Conservation (phyloP, 2,797 vertebrate species). For the Myotis vivesi region DNA sequence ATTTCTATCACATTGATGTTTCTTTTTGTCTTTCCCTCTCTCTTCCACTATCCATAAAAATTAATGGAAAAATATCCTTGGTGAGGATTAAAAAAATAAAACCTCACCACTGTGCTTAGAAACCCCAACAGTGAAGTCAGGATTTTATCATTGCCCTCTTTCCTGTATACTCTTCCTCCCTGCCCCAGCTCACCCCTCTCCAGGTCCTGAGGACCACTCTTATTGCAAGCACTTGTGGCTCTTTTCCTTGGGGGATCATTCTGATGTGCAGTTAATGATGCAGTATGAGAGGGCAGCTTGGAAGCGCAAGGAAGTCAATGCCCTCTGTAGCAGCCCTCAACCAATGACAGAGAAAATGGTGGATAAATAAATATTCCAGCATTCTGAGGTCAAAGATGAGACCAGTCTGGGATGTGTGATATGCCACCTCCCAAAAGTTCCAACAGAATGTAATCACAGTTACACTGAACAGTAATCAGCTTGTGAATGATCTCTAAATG, state of each 20-base stretch:
- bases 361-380: neutral
- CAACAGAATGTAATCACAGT: too few relatives aligned
- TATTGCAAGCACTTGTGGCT: neutral
- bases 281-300: too few relatives aligned
- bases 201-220: neutral
- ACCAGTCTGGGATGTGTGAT: rapidly evolving
- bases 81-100: neutral
- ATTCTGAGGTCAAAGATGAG: neutral
- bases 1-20: too few relatives aligned
- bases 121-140: rapidly evolving
- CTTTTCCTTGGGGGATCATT: neutral
- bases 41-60: too few relatives aligned
- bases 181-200: rapidly evolving
- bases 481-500: neutral
- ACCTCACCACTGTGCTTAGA: neutral
- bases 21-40: too few relatives aligned
- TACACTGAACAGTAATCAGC: neutral
- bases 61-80: too few relatives aligned
- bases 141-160: rapidly evolving
- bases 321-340: neutral
- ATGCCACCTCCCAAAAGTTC: rapidly evolving
- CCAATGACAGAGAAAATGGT: neutral
- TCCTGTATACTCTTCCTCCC: rapidly evolving
- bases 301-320: neutral
- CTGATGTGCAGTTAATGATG: neutral